Percentiles rank a stretch among this genome's conserved stretches.
Conservation (phyloP, 2,113 vertebrate genomes). For the Eubucco bourcierii region DNA sequence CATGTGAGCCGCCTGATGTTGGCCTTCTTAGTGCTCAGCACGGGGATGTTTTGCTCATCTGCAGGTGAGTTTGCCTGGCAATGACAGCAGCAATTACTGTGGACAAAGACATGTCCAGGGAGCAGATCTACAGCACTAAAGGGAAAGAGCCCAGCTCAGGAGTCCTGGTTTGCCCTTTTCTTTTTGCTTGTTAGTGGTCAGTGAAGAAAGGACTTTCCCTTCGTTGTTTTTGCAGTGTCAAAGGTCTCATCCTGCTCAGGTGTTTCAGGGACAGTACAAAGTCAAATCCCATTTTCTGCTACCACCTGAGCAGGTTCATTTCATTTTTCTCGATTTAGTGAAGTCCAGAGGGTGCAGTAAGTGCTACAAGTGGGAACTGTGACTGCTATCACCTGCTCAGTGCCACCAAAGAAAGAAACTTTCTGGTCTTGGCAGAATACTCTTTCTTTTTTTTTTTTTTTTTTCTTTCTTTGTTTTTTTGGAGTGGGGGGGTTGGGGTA, state of each 20-base stretch:
- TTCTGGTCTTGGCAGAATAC: neutral
- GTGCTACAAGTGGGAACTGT: neutral
- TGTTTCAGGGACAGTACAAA: neutral
- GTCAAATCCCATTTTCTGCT: neutral
- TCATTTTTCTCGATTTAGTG: neutral
- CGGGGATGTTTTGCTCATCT: constrained; percentile 96
- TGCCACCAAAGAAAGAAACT: neutral
- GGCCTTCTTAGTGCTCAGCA: constrained; percentile 93
- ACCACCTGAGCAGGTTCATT: neutral
- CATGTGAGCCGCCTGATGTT: constrained; percentile 95
- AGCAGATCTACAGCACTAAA: neutral
- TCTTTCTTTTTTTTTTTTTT: neutral
- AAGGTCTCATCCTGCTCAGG: neutral
- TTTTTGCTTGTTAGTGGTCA: neutral
- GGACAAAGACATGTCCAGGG: neutral
- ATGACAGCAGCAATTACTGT: neutral
- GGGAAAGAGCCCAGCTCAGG: no score
- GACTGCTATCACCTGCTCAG: neutral
- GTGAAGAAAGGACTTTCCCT: neutral
- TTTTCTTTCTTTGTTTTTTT: no score
- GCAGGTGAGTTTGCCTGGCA: constrained; percentile 80
- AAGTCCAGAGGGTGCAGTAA: neutral
- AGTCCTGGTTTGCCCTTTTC: neutral
- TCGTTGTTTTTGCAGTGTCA: neutral
- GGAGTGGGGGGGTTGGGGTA: fast-evolving